Conservation (phyloP, 2,797 vertebrate genomes). For the Steatocranus sp. region DNA sequence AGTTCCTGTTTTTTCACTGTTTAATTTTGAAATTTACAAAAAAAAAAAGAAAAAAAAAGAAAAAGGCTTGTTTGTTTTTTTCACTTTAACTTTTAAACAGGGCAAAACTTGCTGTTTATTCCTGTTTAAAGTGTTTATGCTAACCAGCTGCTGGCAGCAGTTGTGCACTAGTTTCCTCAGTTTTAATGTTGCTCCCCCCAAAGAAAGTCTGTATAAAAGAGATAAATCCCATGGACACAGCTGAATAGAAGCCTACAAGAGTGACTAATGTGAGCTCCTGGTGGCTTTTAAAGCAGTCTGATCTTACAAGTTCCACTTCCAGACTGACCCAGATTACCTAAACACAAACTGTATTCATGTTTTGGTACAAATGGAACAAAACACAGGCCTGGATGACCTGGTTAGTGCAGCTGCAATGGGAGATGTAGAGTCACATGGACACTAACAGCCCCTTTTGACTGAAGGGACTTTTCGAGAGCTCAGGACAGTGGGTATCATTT, state of each 20-base stretch:
- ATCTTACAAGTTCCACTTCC: neutral
- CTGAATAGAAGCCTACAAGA: neutral
- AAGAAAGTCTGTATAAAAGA: neutral
- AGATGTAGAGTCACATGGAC: neutral
- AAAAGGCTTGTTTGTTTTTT: neutral
- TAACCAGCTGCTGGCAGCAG: neutral
- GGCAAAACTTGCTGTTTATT: neutral
- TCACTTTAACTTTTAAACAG: neutral
- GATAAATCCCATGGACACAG: neutral
- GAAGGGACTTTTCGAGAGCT: neutral
- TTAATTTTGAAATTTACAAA: neutral
- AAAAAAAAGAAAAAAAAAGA: fast-evolving
- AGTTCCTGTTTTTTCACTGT: neutral
- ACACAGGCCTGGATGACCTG: neutral
- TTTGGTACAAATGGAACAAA: neutral
- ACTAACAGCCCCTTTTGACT: neutral
- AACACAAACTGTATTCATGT: neutral
- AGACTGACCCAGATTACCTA: neutral
- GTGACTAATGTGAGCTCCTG: neutral
- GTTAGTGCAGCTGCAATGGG: neutral
- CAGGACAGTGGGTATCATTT: neutral
- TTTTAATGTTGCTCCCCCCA: neutral
- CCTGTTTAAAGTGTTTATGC: neutral
- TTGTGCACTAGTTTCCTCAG: neutral
- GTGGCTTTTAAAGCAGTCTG: neutral